phyloP scores from a whole-genome alignment of 2,113 vertebrate genomes.

The Cepphus grylle region DNA sequence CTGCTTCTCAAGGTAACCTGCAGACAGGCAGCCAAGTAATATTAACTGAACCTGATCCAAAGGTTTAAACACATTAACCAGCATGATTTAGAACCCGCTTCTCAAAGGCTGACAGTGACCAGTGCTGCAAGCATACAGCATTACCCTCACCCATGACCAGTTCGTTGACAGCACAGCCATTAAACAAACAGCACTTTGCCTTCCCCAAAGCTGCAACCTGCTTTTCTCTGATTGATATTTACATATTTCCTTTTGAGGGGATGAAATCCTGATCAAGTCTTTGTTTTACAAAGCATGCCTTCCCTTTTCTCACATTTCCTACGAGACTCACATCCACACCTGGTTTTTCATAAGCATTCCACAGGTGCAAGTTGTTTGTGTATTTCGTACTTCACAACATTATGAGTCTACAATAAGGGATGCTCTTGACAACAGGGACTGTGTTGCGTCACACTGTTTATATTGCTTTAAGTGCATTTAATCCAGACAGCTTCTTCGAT shows the following conservation, averaged over 20 bases:
- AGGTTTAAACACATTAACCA: neutral
- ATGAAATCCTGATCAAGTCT: neutral
- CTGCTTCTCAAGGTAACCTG: neutral
- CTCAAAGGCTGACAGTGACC: neutral
- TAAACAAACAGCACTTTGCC: neutral
- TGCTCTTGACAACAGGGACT: neutral
- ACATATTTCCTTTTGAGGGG: neutral
- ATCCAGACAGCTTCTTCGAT: neutral
- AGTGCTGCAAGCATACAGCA: neutral
- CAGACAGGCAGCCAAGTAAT: neutral
- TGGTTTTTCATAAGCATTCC: neutral
- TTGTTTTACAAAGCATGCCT: neutral
- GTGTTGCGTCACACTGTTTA: neutral
- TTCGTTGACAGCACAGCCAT: neutral
- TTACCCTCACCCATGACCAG: neutral
- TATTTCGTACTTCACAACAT: neutral
- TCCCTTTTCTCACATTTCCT: neutral
- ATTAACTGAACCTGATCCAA: neutral
- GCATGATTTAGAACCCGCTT: neutral
- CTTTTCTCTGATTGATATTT: neutral
- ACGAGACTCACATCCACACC: neutral
- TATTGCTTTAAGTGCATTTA: neutral
- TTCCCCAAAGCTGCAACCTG: neutral
- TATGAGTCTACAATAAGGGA: fast-evolving
- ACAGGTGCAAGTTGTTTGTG: neutral